Evolutionary conservation across 2,888 invertebrate species (phyloP).

Genomic region (Smittia aterrima): DNA sequence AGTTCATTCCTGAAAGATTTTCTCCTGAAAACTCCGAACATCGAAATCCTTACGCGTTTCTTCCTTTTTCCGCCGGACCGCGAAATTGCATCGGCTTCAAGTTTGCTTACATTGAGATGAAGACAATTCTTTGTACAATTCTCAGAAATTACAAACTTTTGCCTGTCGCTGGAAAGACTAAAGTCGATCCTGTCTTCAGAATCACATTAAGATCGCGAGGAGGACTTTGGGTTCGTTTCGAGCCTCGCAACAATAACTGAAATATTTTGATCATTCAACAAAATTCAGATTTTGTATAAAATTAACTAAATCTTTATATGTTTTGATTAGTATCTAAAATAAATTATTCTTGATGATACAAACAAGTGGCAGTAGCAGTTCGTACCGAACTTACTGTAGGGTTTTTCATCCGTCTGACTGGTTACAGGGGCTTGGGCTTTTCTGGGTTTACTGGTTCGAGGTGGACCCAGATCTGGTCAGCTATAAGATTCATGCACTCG

Average conservation of each 20-base stretch:
- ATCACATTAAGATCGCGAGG: conserved; percentile 60
- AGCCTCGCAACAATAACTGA: conserved; percentile 47
- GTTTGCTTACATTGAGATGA: conserved; percentile 62
- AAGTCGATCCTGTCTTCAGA: conserved; percentile 56
- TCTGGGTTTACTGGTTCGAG: too few relatives aligned
- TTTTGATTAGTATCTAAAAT: too few relatives aligned
- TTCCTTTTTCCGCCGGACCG: conserved; percentile 62
- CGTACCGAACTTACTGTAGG: too few relatives aligned
- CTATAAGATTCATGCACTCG: too few relatives aligned
- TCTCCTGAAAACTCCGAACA: conserved; percentile 55
- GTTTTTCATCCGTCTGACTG: too few relatives aligned
- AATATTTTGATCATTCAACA: too few relatives aligned
- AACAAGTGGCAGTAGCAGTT: too few relatives aligned
- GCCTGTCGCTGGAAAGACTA: conserved; percentile 51
- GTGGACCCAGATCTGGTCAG: too few relatives aligned
- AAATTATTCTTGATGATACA: too few relatives aligned
- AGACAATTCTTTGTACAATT: conserved; percentile 58
- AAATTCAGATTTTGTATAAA: too few relatives aligned
- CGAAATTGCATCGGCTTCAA: conserved; percentile 57
- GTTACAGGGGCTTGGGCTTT: too few relatives aligned
- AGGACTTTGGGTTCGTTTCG: conserved; percentile 59
- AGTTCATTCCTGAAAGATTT: conserved; percentile 60
- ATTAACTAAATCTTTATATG: too few relatives aligned
- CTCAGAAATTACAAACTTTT: conserved; percentile 54
- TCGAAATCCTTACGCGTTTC: conserved; percentile 59